Evolutionary conservation across 2,888 invertebrate species (phyloP), one percentile per base, ranked within the genome.

Genomic region (Aplocera efformata): DNA sequence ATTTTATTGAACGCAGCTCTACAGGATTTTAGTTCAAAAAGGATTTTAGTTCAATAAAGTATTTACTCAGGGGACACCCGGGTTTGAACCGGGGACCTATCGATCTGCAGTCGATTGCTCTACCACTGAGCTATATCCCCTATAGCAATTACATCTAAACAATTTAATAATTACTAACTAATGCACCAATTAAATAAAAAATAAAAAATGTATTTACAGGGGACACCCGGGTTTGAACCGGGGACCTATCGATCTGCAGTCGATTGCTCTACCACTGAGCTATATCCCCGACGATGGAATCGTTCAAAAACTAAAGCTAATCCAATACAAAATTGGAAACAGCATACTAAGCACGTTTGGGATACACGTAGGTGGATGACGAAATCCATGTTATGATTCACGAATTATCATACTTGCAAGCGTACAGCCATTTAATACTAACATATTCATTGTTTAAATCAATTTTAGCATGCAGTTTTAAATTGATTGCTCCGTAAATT

Each of bases 201-300:
- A n/a, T n/a, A n/a, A 35, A 11, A 1, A 3, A 11, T 20, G 9
- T 7, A 20, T 11, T 2, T 7, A 7, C 25, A 44, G 44, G 44
- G 37, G 32, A 44, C 42, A 35, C 32, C 40, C 35, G 35, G 34
- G 40, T 45, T 45, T 45, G 45, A 45, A 45, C 45, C 44, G 30
- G 47, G 34, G 42, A 30, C 47, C 23, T 40, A 43, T 33, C 39
- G 34, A 41, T 41, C 30, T 45, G 45, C 38, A 42, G 37, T 47
- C 39, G 47, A 37, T 42, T 47, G 42, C 42, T 42, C 42, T 39
- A 39, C 37, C 42, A 42, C 42, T 39, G 32, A 41, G 45, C 45
- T 45, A 45, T 45, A 45, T 45, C 45, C 45, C 45, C 45, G 32
- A 32, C 29, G 10, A 5, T 7, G 7, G n/a, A 1, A 8, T 0